These are phyloP conservation scores for Lepidocyrtoides sp. DNA, from an alignment of 2,888 invertebrate species.

Conservation along the genomic window DNA sequence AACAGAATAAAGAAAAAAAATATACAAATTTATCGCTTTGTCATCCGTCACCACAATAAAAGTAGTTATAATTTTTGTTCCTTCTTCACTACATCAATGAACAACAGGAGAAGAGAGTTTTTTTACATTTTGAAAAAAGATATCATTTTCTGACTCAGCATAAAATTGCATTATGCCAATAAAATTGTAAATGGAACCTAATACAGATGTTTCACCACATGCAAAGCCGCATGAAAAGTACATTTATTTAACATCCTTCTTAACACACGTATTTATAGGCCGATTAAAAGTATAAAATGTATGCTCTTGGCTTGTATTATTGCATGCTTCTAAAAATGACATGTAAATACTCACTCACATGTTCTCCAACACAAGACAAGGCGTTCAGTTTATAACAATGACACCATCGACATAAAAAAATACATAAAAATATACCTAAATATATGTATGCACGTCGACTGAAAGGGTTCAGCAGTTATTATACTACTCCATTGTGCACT, in stretches of 20 bases:
- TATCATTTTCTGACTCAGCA: conserved; percentile 70
- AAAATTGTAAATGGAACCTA: conserved; percentile 53
- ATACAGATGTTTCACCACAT: conserved; percentile 62
- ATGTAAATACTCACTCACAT: background rate
- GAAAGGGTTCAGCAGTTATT: conserved; percentile 58
- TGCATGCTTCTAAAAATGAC: background rate
- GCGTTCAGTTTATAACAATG: conserved; percentile 39
- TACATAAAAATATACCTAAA: background rate
- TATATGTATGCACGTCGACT: background rate
- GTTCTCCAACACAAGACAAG: background rate
- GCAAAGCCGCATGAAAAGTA: conserved; percentile 44
- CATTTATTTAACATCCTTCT: conserved; percentile 34
- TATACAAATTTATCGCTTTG: conserved; percentile 17
- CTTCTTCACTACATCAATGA: background rate
- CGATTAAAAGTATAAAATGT: conserved; percentile 44
- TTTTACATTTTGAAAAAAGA: conserved; percentile 31
- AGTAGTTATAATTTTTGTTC: background rate
- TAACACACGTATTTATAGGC: conserved; percentile 61
- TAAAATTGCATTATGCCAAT: conserved; percentile 68
- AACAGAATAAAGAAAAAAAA: background rate
- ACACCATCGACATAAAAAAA: conserved; percentile 21
- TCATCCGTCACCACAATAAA: background rate
- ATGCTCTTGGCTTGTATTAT: background rate
- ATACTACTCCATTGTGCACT: background rate
- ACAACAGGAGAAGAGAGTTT: background rate